Percentiles rank a stretch among this genome's conserved stretches.
phyloP scores from a whole-genome alignment of 2,888 invertebrate genomes.

The Sclerodermus sp. region DNA sequence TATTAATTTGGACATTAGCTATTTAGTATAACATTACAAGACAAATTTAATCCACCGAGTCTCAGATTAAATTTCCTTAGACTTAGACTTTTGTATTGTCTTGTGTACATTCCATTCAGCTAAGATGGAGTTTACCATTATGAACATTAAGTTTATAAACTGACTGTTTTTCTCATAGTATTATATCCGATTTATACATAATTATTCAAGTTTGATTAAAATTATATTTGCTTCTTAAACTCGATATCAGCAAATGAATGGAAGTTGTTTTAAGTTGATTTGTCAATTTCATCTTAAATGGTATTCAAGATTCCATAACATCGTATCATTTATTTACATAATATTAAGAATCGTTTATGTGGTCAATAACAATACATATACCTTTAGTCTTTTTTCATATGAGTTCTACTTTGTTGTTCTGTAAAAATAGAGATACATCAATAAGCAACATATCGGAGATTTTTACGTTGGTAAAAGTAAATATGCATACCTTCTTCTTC shows the following conservation, averaged over 20 bases:
- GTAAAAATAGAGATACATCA: conserved; percentile 17
- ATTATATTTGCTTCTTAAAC: conserved; percentile 5
- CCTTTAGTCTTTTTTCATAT: conserved; percentile 52
- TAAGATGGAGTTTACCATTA: conserved; percentile 12
- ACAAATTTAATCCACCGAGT: conserved; percentile 20
- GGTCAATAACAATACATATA: background rate
- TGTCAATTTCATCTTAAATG: conserved; percentile 11
- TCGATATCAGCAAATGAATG: conserved; percentile 9
- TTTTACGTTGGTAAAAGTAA: conserved; percentile 2
- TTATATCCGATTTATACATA: background rate
- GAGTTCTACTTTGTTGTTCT: conserved; percentile 40
- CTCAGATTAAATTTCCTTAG: conserved; percentile 10
- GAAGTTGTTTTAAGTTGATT: conserved; percentile 8
- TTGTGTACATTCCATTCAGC: conserved; percentile 24
- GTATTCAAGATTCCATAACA: conserved; percentile 10
- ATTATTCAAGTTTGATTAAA: conserved; percentile 4
- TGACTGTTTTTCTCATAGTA: background rate
- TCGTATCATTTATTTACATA: conserved; percentile 13
- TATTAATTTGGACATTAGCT: conserved; percentile 17
- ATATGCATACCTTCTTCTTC: conserved; percentile 65
- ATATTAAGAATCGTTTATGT: conserved; percentile 5
- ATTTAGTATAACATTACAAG: conserved; percentile 18
- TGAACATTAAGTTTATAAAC: conserved; percentile 4
- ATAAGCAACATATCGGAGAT: background rate
- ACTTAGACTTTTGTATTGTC: conserved; percentile 32